phyloP scores from a whole-genome alignment of 2,113 vertebrate species.

The Eira barbara region DNA sequence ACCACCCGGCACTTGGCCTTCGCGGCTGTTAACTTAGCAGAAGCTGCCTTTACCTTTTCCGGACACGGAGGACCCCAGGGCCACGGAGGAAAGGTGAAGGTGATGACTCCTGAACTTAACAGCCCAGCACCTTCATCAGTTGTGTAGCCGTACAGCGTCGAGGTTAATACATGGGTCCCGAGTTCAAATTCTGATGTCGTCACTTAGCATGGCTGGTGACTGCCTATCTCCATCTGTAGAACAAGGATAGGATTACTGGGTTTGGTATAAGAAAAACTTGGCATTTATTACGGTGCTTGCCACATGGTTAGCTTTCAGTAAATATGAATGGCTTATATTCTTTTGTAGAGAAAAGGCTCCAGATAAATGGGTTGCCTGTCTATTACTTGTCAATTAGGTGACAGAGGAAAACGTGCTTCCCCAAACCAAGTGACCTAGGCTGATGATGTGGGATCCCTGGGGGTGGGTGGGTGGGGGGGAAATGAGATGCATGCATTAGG shows the following conservation, averaged over 20 bases:
- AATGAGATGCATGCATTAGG: not conserved
- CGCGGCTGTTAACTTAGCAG: not conserved
- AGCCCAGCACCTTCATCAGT: not conserved
- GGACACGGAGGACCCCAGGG: not conserved
- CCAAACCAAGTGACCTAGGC: not conserved
- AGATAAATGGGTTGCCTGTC: not conserved
- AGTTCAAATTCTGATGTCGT: not conserved
- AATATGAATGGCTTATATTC: accelerated
- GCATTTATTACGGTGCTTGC: not conserved
- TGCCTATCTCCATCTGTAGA: not conserved
- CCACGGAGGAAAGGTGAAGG: not conserved
- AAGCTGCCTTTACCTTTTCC: not conserved
- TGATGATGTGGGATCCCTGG: not conserved
- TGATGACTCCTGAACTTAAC: not conserved
- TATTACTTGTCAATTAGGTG: not conserved
- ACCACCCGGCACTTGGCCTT: not conserved
- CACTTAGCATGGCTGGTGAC: not conserved
- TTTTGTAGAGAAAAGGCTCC: not conserved
- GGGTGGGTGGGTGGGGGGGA: not conserved
- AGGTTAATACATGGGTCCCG: too few species aligned
- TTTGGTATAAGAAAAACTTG: not conserved
- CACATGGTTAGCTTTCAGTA: not conserved
- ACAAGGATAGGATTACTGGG: accelerated
- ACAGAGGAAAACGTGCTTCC: not conserved
- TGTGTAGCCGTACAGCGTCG: accelerated